Evolutionary conservation across 1,140 invertebrate genomes (phyloP), one percentile per base, ranked within the genome.

Genomic region (Drosophila obscura): DNA sequence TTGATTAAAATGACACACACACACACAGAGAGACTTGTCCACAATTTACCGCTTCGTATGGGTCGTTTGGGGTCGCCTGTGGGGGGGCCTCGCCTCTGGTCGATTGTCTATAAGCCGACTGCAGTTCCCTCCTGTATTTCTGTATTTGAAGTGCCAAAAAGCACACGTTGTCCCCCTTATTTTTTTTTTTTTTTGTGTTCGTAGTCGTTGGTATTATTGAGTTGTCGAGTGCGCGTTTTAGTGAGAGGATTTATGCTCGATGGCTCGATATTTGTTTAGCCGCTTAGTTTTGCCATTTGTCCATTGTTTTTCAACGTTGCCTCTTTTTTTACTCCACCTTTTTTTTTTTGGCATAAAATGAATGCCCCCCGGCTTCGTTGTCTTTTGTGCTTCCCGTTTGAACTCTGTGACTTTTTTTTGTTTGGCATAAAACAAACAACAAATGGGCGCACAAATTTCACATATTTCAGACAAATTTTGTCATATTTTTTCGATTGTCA

Each of bases 91-190:
- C 3, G 35, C 35, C 35, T 39, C 35, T 11, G 35, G 60, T 59
- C 82, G 79, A 73, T 81, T 81, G 82, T 85, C 81, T 81, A 77
- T 85, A 85, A 85, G 81, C 78, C 62, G 74, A 51, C 65, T 78
- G 82, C 78, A 74, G 62, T 74, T 73, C 53, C 56, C 59, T 39
- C 11, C 35, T 39, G 35, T 39, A 11, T 39, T 39, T 11, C 35
- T 63, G 68, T 80, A 65, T 77, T 65, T 87, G 74, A 87, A 87
- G 82, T 87, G 82, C 83, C 82, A 87, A 87, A 87, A 87, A 87
- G 78, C 82, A 49, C 82, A 87, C 82, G 72, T 87, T 57, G 66
- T 48, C 41, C 53, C 48, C 53, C 39, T 58, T 56, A 58, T 22
- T 69, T 67, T 35, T 65, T 13, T 19, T 16, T 44, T 28, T 31